Evolutionary conservation across 1,140 invertebrate species (phyloP).

Genomic region (Drosophila mojavensis): DNA sequence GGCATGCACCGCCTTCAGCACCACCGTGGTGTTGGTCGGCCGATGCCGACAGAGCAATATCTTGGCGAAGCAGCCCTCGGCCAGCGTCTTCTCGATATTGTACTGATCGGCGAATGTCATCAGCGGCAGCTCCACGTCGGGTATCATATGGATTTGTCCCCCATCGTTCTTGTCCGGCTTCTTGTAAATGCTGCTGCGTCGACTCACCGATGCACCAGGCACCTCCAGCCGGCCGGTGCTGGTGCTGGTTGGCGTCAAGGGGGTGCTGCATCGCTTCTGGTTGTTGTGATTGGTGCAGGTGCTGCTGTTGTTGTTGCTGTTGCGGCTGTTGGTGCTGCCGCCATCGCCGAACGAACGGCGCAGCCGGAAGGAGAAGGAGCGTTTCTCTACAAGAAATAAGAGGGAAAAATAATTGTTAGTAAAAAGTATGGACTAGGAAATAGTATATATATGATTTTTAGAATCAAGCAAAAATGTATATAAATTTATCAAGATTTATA

Average conservation of each 20-base stretch:
- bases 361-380: conserved; percentile 79
- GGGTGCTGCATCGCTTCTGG: conserved; percentile 74
- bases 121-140: conserved; percentile 86
- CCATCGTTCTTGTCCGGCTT: conserved; percentile 79
- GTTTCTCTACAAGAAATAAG: conserved; percentile 69
- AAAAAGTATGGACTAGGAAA: background rate
- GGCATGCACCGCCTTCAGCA: conserved; percentile 89
- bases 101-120: conserved; percentile 87
- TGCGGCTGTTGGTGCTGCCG: conserved; percentile 78
- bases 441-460: too few relatives aligned
- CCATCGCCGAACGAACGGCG: conserved; percentile 78
- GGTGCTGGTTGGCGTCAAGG: conserved; percentile 74
- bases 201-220: conserved; percentile 69
- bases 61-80: conserved; percentile 89
- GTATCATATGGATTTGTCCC: conserved; percentile 85
- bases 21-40: conserved; percentile 86
- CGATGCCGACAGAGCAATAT: conserved; percentile 87
- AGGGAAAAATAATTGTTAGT: background rate
- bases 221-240: conserved; percentile 73
- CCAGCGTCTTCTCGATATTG: conserved; percentile 87
- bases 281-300: conserved; percentile 81
- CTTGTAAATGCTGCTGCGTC: conserved; percentile 79
- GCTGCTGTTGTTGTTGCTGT: conserved; percentile 81
- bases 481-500: too few relatives aligned
- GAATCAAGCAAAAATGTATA: too few relatives aligned